Conservation (phyloP, 2,888 invertebrate genomes). For the Hoplodrina blanda region DNA sequence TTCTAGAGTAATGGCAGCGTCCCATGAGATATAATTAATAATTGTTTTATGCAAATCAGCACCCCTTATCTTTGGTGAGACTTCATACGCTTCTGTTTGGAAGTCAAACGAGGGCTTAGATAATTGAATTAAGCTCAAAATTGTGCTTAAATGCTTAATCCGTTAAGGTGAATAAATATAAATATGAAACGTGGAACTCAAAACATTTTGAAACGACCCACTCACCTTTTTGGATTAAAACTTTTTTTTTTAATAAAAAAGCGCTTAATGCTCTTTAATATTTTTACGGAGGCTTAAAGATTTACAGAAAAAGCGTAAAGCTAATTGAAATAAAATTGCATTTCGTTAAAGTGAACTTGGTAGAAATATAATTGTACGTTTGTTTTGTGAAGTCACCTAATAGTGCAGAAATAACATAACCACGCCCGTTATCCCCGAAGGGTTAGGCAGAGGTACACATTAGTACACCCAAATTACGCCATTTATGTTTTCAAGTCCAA, state of each 20-base stretch:
- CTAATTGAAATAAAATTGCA: background rate
- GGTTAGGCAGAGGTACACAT: too few species aligned
- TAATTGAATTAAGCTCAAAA: slow-evolving; percentile 64
- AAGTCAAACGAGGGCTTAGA: slow-evolving; percentile 57
- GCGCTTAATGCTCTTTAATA: background rate
- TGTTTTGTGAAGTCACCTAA: too few species aligned
- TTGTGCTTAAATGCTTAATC: slow-evolving; percentile 36
- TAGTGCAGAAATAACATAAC: too few species aligned
- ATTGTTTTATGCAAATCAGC: slow-evolving; percentile 82
- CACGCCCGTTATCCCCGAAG: too few species aligned
- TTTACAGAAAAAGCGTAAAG: background rate
- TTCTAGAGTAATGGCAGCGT: slow-evolving; percentile 66
- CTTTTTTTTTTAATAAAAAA: background rate
- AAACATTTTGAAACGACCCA: slow-evolving; percentile 4
- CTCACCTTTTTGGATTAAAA: background rate
- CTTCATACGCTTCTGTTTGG: slow-evolving; percentile 58
- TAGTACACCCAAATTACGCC: too few species aligned
- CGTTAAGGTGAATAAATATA: slow-evolving; percentile 29
- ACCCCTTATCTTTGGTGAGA: slow-evolving; percentile 67
- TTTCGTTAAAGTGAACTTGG: background rate
- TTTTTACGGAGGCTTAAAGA: too few species aligned
- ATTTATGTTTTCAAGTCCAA: too few species aligned
- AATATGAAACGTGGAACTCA: slow-evolving; percentile 19
- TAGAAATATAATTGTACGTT: too few species aligned
- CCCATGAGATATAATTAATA: slow-evolving; percentile 79